Percentiles rank a stretch among this genome's conserved stretches.
phyloP scores from a whole-genome alignment of 2,797 vertebrate genomes.

The Chaetophractus vellerosus region DNA sequence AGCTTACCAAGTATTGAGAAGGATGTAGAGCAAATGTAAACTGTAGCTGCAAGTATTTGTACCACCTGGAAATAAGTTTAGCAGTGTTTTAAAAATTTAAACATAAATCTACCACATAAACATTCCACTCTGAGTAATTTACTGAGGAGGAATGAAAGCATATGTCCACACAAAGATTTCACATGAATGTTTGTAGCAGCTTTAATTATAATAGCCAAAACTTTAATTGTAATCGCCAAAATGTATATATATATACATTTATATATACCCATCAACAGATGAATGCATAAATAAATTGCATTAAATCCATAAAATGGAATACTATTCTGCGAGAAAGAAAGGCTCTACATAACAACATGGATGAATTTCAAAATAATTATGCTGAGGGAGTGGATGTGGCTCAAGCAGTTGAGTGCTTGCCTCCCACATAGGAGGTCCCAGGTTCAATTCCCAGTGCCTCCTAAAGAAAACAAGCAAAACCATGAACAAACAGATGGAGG shows the following conservation, averaged over 20 bases:
- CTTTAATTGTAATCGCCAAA: background rate
- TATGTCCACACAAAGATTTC: background rate
- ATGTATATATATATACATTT: background rate
- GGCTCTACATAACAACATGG: background rate
- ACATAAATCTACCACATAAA: background rate
- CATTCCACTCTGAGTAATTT: background rate
- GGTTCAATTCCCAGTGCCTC: too few species aligned
- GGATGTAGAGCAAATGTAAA: background rate
- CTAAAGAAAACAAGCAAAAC: too few species aligned
- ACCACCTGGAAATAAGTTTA: background rate
- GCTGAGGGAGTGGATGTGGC: too few species aligned
- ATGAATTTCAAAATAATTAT: conserved; percentile 32
- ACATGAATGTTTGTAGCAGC: background rate
- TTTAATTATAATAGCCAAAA: background rate
- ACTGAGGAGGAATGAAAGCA: background rate
- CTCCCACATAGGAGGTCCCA: too few species aligned
- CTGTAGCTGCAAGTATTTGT: background rate
- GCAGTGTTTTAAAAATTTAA: background rate
- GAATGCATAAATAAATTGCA: background rate
- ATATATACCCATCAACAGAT: background rate
- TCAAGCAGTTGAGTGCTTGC: too few species aligned
- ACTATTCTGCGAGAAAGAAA: background rate
- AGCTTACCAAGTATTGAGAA: background rate
- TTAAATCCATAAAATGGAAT: background rate
- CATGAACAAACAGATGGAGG: too few species aligned